phyloP scores from a whole-genome alignment of 2,888 invertebrate genomes.

The Clanis bilineata region DNA sequence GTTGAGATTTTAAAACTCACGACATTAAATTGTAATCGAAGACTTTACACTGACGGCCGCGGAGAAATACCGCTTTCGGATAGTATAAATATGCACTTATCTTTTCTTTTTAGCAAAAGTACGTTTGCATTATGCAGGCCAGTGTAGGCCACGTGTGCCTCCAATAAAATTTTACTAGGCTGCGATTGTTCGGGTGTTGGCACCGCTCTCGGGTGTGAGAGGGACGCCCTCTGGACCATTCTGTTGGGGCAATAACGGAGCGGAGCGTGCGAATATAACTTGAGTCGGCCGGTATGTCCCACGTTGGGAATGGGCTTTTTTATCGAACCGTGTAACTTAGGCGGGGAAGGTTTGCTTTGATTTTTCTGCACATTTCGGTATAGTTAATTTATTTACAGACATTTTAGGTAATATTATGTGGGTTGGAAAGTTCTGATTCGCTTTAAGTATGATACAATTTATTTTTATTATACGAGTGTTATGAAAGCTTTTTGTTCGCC shows the following conservation, averaged over 20 bases:
- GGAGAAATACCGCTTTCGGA: slow-evolving; percentile 74
- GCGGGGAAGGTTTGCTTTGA: slow-evolving; percentile 47
- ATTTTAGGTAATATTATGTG: background rate
- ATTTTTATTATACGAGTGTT: too few species aligned
- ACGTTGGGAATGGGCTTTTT: slow-evolving; percentile 58
- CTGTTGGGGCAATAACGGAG: slow-evolving; percentile 64
- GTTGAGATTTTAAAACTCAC: slow-evolving; percentile 63
- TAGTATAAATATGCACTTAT: slow-evolving; percentile 81
- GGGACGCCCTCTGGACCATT: slow-evolving; percentile 53
- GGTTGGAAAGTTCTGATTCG: too few species aligned
- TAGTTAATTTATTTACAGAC: background rate
- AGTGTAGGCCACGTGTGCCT: slow-evolving; percentile 70
- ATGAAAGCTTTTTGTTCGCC: too few species aligned
- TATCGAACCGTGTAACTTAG: slow-evolving; percentile 47
- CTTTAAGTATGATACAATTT: too few species aligned
- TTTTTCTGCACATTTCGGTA: slow-evolving; percentile 35
- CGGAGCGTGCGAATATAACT: slow-evolving; percentile 65
- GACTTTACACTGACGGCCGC: slow-evolving; percentile 76
- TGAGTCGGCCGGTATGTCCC: slow-evolving; percentile 48
- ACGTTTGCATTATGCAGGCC: slow-evolving; percentile 76
- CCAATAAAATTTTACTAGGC: slow-evolving; percentile 79
- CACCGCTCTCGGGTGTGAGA: slow-evolving; percentile 42
- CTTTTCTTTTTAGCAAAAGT: slow-evolving; percentile 79
- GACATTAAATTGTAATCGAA: slow-evolving; percentile 82
- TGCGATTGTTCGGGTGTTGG: slow-evolving; percentile 66